Evolutionary conservation across 1,140 invertebrate species (phyloP).

Genomic region (Elymnias hypermnestra): DNA sequence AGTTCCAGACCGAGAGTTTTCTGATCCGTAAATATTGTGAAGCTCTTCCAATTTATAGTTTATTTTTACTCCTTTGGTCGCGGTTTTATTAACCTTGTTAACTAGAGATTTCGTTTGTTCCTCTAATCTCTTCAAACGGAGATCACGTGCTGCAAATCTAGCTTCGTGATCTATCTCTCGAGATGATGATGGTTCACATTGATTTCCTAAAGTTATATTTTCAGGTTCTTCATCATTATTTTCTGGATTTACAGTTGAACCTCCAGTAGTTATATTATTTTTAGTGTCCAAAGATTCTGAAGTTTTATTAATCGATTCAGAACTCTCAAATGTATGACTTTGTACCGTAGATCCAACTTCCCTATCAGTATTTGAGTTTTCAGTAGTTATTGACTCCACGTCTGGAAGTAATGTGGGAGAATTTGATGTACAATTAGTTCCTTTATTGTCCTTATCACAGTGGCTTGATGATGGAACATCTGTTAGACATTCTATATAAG

Average conservation of each 20-base stretch:
- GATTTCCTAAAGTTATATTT: constrained; percentile 10
- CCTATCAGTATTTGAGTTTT: no score
- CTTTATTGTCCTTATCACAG: not conserved
- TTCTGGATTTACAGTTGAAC: not conserved
- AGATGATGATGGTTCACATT: constrained; percentile 48
- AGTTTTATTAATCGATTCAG: no score
- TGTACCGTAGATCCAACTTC: no score
- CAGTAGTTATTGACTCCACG: no score
- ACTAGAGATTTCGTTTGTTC: constrained; percentile 74
- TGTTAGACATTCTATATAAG: no score
- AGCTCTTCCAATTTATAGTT: constrained; percentile 69
- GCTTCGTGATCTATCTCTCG: constrained; percentile 62
- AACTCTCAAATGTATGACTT: no score
- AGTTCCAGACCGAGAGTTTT: constrained; percentile 55
- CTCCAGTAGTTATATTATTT: no score
- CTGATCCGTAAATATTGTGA: constrained; percentile 71
- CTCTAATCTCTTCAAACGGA: constrained; percentile 63
- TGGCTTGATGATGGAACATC: not conserved
- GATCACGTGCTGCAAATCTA: constrained; percentile 66
- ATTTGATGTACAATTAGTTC: no score
- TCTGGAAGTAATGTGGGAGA: no score
- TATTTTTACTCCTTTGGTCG: constrained; percentile 68
- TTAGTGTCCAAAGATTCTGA: no score
- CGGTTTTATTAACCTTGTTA: constrained; percentile 69
- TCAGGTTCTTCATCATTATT: not conserved